Percentiles rank a stretch among this genome's conserved stretches.
phyloP scores from a whole-genome alignment of 2,888 invertebrate genomes.

The Alloplasta piceator region DNA sequence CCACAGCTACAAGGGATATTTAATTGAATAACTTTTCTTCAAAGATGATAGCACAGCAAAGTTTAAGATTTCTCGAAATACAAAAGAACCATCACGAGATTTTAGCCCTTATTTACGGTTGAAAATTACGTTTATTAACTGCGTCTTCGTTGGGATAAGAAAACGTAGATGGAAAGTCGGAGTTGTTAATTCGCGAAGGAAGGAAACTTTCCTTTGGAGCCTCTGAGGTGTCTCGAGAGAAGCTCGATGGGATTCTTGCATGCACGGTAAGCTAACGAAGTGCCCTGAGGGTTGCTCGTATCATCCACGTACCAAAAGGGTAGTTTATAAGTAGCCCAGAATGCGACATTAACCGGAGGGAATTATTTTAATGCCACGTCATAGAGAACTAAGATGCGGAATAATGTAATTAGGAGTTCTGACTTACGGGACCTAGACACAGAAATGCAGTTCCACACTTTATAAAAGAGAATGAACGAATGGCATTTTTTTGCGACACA shows the following conservation, averaged over 20 bases:
- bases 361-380: slow-evolving; percentile 38
- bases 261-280: slow-evolving; percentile 14
- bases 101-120: neutral
- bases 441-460: neutral
- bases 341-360: slow-evolving; percentile 38
- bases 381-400: neutral
- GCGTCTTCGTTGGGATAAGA: neutral
- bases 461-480: too few species aligned
- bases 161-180: too few species aligned
- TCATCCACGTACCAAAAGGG: slow-evolving; percentile 13
- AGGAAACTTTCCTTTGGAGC: neutral
- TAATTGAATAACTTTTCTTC: too few species aligned
- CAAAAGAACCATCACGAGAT: neutral
- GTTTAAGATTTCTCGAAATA: neutral
- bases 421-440: neutral
- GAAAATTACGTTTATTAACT: neutral
- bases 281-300: slow-evolving; percentile 26
- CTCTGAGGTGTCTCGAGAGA: slow-evolving; percentile 24
- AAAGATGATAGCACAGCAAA: too few species aligned
- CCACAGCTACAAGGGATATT: neutral
- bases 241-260: slow-evolving; percentile 1
- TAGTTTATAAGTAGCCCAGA: neutral
- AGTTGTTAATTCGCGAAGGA: neutral
- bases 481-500: neutral
- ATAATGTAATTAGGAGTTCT: neutral